Evolutionary conservation across 2,888 invertebrate species (phyloP), one percentile per base, ranked within the genome.

Genomic region (Gymnocheta viridis): DNA sequence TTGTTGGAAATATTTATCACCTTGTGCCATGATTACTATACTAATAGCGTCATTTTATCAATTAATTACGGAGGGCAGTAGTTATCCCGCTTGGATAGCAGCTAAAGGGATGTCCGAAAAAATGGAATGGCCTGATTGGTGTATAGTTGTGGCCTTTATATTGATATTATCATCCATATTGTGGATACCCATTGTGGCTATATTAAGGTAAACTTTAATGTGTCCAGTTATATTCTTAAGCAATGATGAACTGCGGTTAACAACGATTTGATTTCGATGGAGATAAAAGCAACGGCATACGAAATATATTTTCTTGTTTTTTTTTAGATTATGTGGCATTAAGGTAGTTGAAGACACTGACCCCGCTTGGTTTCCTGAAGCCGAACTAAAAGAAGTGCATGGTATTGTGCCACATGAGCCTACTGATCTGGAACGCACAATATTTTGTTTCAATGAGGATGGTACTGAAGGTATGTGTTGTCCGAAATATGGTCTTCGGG

Each of bases 1-100:
- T 87, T 98, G 98, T 92, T 98, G 98, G 98, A 97, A 98, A 91
- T 98, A 98, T 90, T 93, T 98, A 12, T 97, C 98, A 2, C 98
- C 98, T 0, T 89, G 96, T 79, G 97, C 97, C 0, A 98, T 98
- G 98, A 91, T 97, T 41, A 95, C 96, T 60, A 98, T 98, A 89
- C 92, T 98, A 32, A 92, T 95, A 32, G 96, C 98, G 0, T 97
- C 97, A 51, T 95, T 97, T 89, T 94, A 95, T 82, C 96, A 98
- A 89, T 94, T 98, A 85, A 93, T 95, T 0, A 94, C 94, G 4
- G 95, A 96, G 70, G 97, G 97, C 0, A 96, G 96, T 14, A 96
- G 96, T 32, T 98, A 98, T 90, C 95, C 96, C 49, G 97, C 97
- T 0, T 98, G 98, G 98, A 94, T 96, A 67, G 92, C 94, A 0